Percentiles rank a stretch among this genome's conserved stretches.
Conservation (phyloP, 2,113 vertebrate species). For the Columbina picui region DNA sequence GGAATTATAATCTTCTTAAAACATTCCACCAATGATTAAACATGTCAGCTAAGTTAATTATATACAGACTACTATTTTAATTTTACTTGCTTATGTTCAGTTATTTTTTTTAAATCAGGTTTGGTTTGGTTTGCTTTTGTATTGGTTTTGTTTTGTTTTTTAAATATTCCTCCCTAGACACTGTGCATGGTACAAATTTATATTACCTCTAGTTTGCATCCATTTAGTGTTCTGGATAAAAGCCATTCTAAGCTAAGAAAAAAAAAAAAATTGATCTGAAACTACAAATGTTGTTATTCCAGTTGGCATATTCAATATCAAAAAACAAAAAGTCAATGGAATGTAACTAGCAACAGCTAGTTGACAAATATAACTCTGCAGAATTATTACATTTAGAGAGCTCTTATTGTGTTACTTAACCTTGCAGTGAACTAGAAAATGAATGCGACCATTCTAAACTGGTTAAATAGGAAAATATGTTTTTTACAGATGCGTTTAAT, state of each 20-base stretch:
- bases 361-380: constrained; percentile 69
- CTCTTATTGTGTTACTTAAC: constrained; percentile 73
- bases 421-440: constrained; percentile 80
- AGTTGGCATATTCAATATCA: background rate
- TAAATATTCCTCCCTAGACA: background rate
- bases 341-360: constrained; percentile 43
- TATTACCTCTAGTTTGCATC: background rate
- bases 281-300: background rate
- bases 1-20: background rate
- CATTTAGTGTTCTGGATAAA: background rate
- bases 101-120: background rate
- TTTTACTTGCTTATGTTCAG: background rate
- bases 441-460: constrained; percentile 69
- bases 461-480: constrained; percentile 68
- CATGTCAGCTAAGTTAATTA: background rate
- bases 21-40: constrained; percentile 8
- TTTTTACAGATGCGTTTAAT: constrained; percentile 66
- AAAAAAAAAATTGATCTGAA: background rate
- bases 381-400: constrained; percentile 70
- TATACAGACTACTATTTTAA: background rate
- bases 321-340: constrained; percentile 15
- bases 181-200: background rate
- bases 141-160: background rate
- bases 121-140: background rate
- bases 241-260: background rate